A percentile compares a stretch with the other conserved stretches of the same genome.
phyloP scores from a whole-genome alignment of 2,888 invertebrate species.

The Xestia sexstrigata region DNA sequence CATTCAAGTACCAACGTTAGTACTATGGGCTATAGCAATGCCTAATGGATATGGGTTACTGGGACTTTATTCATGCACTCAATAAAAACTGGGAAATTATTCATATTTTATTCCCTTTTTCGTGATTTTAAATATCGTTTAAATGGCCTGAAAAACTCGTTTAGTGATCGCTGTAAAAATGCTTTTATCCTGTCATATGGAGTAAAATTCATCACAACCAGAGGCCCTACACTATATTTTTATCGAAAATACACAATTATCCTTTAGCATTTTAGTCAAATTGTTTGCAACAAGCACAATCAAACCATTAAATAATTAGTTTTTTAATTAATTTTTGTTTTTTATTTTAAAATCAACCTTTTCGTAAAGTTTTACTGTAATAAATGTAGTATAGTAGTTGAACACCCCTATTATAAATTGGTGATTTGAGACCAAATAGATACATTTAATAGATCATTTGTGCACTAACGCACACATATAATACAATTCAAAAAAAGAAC shows the following conservation, averaged over 20 bases:
- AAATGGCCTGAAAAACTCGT: constrained; percentile 19
- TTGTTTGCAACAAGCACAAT: no score
- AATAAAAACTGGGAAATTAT: constrained; percentile 31
- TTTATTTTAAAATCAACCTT: not conserved
- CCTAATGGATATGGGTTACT: constrained; percentile 62
- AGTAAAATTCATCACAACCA: not conserved
- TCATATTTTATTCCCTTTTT: constrained; percentile 42
- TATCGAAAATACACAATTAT: no score
- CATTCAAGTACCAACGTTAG: constrained; percentile 24
- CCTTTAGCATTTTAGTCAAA: no score
- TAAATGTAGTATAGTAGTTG: not conserved
- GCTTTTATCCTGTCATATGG: constrained; percentile 44
- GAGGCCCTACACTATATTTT: no score
- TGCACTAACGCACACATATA: not conserved
- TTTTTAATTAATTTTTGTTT: no score
- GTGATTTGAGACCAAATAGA: not conserved
- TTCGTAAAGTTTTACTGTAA: not conserved
- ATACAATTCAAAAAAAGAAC: not conserved
- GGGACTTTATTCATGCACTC: constrained; percentile 47
- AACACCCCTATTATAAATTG: not conserved
- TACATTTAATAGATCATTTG: not conserved
- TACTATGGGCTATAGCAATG: constrained; percentile 20
- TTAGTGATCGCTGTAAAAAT: constrained; percentile 30
- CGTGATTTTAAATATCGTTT: constrained; percentile 13
- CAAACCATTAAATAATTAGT: no score